Evolutionary conservation across 2,888 invertebrate species (phyloP).

Genomic region (Aphodius sticticus): DNA sequence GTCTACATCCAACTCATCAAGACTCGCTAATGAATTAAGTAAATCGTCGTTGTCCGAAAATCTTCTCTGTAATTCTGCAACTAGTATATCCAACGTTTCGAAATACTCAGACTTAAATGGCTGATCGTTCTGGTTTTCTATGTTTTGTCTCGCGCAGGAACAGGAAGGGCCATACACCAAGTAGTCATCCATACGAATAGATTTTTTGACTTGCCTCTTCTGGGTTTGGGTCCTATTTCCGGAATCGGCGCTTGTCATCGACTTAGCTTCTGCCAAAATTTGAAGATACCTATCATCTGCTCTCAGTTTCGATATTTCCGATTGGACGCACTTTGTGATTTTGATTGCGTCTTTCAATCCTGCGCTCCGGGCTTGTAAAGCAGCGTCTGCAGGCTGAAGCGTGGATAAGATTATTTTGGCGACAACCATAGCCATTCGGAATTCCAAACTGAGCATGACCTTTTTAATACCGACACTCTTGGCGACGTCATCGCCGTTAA

Average conservation of each 20-base stretch:
- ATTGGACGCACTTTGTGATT: slow-evolving; percentile 37
- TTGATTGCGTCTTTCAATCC: slow-evolving; percentile 38
- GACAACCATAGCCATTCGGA: slow-evolving; percentile 34
- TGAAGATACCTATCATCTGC: slow-evolving; percentile 36
- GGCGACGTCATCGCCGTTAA: slow-evolving; percentile 38
- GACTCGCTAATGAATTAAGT: slow-evolving; percentile 34
- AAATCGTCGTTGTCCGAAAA: slow-evolving; percentile 37
- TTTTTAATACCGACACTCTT: slow-evolving; percentile 33
- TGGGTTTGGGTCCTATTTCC: slow-evolving; percentile 28
- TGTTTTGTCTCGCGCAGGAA: slow-evolving; percentile 33
- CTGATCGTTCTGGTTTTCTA: slow-evolving; percentile 31
- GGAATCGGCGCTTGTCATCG: slow-evolving; percentile 30
- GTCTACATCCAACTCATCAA: slow-evolving; percentile 37
- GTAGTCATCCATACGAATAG: slow-evolving; percentile 32
- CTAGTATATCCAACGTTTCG: slow-evolving; percentile 37
- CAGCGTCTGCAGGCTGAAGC: slow-evolving; percentile 36
- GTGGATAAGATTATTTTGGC: slow-evolving; percentile 33
- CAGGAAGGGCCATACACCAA: slow-evolving; percentile 32
- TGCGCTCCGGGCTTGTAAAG: slow-evolving; percentile 37
- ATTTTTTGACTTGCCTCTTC: slow-evolving; percentile 35
- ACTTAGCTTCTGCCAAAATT: slow-evolving; percentile 38
- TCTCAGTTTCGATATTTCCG: slow-evolving; percentile 34
- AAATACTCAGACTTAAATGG: slow-evolving; percentile 38
- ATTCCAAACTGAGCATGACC: slow-evolving; percentile 11
- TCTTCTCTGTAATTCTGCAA: slow-evolving; percentile 34